Conservation (phyloP, 2,797 vertebrate genomes). For the Craterocephalus amniculus region DNA sequence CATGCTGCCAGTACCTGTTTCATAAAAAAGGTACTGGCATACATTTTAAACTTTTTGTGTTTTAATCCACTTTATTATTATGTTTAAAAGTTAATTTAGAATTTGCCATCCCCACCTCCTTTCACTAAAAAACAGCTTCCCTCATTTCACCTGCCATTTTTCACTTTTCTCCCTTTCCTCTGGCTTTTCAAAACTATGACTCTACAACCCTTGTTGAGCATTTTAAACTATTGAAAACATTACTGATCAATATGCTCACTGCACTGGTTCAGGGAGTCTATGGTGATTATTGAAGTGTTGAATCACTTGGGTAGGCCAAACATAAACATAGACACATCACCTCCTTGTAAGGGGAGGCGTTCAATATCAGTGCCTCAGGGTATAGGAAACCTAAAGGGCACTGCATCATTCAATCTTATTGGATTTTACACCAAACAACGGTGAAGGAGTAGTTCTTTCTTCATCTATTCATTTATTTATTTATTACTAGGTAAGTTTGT, state of each 20-base stretch:
- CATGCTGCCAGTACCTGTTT: too few species aligned
- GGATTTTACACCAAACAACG: constrained; percentile 5
- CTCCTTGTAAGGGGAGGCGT: constrained; percentile 11
- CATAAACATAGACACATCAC: constrained; percentile 5
- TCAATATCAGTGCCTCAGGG: constrained; percentile 17
- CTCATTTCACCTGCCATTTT: background rate
- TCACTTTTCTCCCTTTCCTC: too few species aligned
- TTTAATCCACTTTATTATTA: too few species aligned
- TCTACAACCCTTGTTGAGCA: background rate
- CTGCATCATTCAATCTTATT: background rate
- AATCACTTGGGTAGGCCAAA: constrained; percentile 14
- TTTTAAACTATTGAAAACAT: background rate
- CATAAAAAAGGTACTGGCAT: too few species aligned
- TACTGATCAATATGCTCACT: constrained; percentile 15
- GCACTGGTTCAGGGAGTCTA: background rate
- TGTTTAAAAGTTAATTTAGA: too few species aligned
- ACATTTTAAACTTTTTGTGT: too few species aligned
- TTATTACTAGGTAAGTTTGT: too few species aligned
- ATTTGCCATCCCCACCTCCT: too few species aligned
- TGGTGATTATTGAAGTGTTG: constrained; percentile 5
- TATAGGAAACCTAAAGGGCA: background rate
- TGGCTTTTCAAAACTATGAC: too few species aligned
- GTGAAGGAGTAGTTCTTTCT: background rate
- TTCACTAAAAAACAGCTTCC: too few species aligned
- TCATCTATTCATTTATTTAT: too few species aligned